Evolutionary conservation across 2,888 invertebrate genomes (phyloP).

Genomic region (Poecilobothrus nobilitatus): DNA sequence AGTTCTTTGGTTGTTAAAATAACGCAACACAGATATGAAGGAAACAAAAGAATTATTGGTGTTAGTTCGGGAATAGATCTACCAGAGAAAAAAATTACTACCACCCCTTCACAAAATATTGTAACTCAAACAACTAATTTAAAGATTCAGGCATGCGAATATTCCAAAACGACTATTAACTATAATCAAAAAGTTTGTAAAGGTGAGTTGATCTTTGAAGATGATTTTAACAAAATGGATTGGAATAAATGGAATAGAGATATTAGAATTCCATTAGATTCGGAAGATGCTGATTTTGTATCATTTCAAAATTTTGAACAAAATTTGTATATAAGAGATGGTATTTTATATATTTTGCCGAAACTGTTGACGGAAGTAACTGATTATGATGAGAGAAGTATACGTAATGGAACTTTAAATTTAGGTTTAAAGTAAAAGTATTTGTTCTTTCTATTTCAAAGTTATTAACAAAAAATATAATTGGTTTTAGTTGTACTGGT

Average conservation of each 20-base stretch:
- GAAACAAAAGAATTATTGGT: too few species aligned
- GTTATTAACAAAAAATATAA: not conserved
- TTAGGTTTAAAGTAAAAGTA: slow-evolving; percentile 45
- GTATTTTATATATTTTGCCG: slow-evolving; percentile 40
- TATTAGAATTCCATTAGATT: slow-evolving; percentile 49
- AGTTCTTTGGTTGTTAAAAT: too few species aligned
- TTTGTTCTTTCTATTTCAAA: not conserved
- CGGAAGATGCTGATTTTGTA: slow-evolving; percentile 46
- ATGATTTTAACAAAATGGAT: slow-evolving; percentile 42
- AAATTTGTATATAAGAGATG: slow-evolving; percentile 35
- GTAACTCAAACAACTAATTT: too few species aligned
- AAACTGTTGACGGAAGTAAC: slow-evolving; percentile 30
- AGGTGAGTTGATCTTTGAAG: slow-evolving; percentile 48
- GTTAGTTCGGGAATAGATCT: too few species aligned
- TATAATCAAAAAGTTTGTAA: slow-evolving; percentile 36
- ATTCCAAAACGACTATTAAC: too few species aligned
- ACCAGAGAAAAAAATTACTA: too few species aligned
- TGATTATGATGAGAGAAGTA: slow-evolving; percentile 26
- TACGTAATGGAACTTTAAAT: slow-evolving; percentile 36
- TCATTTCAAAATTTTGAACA: slow-evolving; percentile 40
- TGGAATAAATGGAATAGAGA: slow-evolving; percentile 50
- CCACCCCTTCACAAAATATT: too few species aligned
- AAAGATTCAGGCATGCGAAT: too few species aligned
- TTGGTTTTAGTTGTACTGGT: slow-evolving; percentile 43
- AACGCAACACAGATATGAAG: too few species aligned